Base-by-base conservation (phyloP, 2,113 vertebrate genomes). In the Pheucticus melanocephalus region DNA sequence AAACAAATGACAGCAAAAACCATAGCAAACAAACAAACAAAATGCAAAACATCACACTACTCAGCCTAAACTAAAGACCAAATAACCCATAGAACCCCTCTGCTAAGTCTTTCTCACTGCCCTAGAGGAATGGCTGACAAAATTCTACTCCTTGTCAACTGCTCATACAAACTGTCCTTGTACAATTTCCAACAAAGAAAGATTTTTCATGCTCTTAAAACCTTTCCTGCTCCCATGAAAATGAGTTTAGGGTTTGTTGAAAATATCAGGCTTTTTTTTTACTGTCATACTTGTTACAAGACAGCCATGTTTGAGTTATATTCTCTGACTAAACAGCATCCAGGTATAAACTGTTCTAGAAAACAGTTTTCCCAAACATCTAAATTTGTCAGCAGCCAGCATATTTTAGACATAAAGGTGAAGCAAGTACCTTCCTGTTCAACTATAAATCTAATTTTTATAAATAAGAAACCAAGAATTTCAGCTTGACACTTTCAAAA, bases 1-100 rank as follows among this genome's bases (percentile, higher is more conserved):
- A 48, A 51, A 1, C 1, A 23, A n/a, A 4, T 8, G 37, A 27
- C 21, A 4, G 1, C 17, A 6, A 17, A 10, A 18, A 15, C 3
- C 5, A 2, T 27, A 51, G 4, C 0, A 19, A 48, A 47, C 6
- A 35, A 30, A 25, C 2, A 30, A 51, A 45, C 3, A 33, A 10
- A 22, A 60, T 3, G 1, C 37, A 23, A 23, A 56, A 9, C 1
- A 21, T 4, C 27, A 78, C 22, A 33, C 10, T 82, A 37, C 7
- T 70, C n/a, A 44, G 33, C 35, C 27, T 92, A 27, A 72, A 75
- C 37, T 2, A 42, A 61, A 51, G 47, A 6, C 6, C 24, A 47
- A 64, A 37, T 37, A 39, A 53, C 10, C 1, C 5, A 44, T 24
- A 21, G 12, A 10, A 5, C 5, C 11, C 9, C 35, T 80, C 39